These are phyloP conservation scores for Peromyscus nudipes DNA, from an alignment of 2,797 vertebrate genomes.

Conservation along the genomic window DNA sequence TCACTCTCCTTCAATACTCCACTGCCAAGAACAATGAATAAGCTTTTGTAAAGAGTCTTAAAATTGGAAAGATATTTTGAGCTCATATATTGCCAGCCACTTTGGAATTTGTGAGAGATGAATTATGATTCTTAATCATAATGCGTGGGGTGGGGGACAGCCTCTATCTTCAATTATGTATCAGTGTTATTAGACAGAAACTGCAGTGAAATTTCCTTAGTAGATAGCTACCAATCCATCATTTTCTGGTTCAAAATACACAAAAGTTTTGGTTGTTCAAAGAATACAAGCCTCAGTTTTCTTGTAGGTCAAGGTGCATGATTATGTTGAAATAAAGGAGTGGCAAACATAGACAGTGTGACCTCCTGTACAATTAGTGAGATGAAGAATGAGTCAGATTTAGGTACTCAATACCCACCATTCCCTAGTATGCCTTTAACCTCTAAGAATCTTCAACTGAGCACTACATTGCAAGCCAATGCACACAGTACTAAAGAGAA, in stretches of 20 bases:
- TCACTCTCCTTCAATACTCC: neutral
- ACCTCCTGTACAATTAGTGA: neutral
- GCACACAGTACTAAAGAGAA: neutral
- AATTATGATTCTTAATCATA: slow-evolving; percentile 1
- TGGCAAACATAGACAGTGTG: neutral
- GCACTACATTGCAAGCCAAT: neutral
- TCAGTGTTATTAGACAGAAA: slow-evolving; percentile 9
- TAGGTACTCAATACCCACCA: neutral
- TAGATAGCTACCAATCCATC: neutral
- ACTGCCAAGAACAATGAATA: slow-evolving; percentile 35
- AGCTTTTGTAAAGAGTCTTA: slow-evolving; percentile 36
- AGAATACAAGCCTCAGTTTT: neutral
- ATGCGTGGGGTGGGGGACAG: neutral
- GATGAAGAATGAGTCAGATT: neutral
- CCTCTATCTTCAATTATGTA: neutral
- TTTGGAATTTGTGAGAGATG: slow-evolving; percentile 29
- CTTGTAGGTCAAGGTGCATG: neutral
- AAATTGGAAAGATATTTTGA: slow-evolving; percentile 8
- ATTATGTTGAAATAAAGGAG: neutral
- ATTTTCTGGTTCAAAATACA: slow-evolving; percentile 8
- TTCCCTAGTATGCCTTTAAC: neutral
- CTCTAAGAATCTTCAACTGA: neutral
- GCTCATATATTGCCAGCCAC: neutral
- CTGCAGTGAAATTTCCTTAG: neutral
- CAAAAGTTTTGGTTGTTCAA: neutral